Evolutionary conservation across 2,797 vertebrate species (phyloP), one percentile per base, ranked within the genome.

Genomic region (Micropoecilia bifurca): DNA sequence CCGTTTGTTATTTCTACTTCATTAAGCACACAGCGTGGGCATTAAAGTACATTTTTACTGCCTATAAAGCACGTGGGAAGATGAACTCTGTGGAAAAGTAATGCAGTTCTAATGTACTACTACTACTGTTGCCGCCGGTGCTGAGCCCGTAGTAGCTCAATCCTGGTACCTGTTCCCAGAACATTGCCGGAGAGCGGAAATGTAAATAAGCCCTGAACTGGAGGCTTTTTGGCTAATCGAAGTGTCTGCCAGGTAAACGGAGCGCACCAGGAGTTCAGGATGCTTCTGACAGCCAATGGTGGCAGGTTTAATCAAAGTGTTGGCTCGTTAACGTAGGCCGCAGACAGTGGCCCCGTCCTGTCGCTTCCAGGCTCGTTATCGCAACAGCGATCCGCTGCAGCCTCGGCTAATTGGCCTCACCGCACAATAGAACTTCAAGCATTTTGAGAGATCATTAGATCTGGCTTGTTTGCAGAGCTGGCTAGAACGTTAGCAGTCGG

Each of bases 291-390:
- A 89, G 87, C 84, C 61, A 22, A 80, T 88, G 71, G 90, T 85
- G 83, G 87, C 89, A 89, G 85, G 77, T 90, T 88, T 92, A 93
- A 93, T 93, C 86, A 93, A 91, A 92, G 88, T 30, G n/a, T 82
- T 90, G 91, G 85, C 88, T 94, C 90, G 92, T 94, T 93, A 92
- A 91, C 85, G 90, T 91, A 87, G 83, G 72, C 78, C 85, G 84
- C 79, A 84, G 84, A 85, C 71, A 75, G 88, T 86, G 87, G 85
- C 81, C 91, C 36, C 3, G 48, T 48, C 78, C 81, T 77, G 83
- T 90, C 85, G 85, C 87, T 88, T 85, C 74, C 80, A 82, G 83
- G 81, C 90, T 93, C 39, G 80, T 91, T 92, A 93, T 90, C 84
- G 77, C 86, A 83, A 84, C 76, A 81, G 81, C 66, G 76, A 86